phyloP scores from a whole-genome alignment of 2,797 vertebrate species.

The Acanthiza pusilla region DNA sequence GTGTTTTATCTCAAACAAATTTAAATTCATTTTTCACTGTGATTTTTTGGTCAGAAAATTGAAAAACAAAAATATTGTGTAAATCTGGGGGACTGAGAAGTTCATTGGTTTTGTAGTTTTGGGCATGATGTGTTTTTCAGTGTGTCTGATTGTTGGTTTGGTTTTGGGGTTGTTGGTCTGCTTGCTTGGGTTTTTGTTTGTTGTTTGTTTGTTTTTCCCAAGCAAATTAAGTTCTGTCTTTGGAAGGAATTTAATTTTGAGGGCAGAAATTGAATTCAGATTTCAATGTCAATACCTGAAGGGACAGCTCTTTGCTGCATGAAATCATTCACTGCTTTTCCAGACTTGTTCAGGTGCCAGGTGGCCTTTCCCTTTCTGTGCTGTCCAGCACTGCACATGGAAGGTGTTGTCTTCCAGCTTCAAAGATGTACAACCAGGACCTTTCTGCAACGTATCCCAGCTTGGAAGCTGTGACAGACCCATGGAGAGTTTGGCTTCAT shows the following conservation, averaged over 20 bases:
- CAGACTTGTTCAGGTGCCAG: neutral
- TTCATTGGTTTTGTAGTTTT: neutral
- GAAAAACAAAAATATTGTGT: neutral
- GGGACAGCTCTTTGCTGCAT: neutral
- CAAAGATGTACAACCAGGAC: neutral
- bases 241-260: neutral
- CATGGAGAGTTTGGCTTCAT: neutral
- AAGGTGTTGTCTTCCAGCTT: neutral
- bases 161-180: neutral
- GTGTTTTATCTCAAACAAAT: neutral
- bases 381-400: neutral
- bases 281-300: neutral
- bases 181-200: neutral
- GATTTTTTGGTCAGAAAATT: neutral
- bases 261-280: neutral
- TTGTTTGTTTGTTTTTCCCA: too few species aligned
- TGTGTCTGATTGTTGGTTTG: neutral
- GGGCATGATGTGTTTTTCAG: neutral
- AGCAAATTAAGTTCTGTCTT: neutral
- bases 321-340: neutral
- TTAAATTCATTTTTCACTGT: neutral
- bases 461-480: neutral
- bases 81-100: neutral
- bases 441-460: neutral
- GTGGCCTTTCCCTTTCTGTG: neutral